These are phyloP conservation scores for Saguinus midas DNA, from an alignment of 2,113 vertebrate genomes.

Conservation along the genomic window DNA sequence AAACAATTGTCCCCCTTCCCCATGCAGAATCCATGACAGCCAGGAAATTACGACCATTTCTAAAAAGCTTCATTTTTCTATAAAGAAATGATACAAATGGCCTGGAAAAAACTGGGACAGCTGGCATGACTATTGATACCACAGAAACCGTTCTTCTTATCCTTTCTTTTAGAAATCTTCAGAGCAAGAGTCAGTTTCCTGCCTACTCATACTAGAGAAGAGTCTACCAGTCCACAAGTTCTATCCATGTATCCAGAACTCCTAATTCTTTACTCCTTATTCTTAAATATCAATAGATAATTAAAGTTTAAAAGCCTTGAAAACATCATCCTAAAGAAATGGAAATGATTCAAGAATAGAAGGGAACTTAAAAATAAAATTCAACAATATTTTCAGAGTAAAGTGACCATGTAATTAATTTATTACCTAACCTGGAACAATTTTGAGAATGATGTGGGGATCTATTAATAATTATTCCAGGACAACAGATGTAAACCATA, in stretches of 20 bases:
- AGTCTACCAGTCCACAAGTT: neutral
- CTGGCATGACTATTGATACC: neutral
- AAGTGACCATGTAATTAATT: neutral
- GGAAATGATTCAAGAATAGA: neutral
- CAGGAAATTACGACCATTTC: neutral
- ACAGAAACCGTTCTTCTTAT: neutral
- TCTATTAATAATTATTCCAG: neutral
- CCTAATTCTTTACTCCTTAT: neutral
- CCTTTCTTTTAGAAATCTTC: neutral
- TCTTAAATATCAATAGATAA: neutral
- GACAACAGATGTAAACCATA: neutral
- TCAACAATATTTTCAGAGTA: neutral
- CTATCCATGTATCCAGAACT: neutral
- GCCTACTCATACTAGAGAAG: neutral
- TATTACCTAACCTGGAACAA: neutral
- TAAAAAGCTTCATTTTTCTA: neutral
- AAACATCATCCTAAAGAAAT: neutral
- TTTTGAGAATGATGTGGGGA: neutral
- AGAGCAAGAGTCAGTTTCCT: neutral
- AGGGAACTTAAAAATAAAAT: neutral
- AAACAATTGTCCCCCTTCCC: fast-evolving
- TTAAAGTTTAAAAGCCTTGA: neutral
- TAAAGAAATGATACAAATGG: neutral
- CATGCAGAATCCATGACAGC: neutral
- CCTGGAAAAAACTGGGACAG: neutral